These are phyloP conservation scores for Macrophya annulata DNA, from an alignment of 2,888 invertebrate genomes.

Conservation along the genomic window DNA sequence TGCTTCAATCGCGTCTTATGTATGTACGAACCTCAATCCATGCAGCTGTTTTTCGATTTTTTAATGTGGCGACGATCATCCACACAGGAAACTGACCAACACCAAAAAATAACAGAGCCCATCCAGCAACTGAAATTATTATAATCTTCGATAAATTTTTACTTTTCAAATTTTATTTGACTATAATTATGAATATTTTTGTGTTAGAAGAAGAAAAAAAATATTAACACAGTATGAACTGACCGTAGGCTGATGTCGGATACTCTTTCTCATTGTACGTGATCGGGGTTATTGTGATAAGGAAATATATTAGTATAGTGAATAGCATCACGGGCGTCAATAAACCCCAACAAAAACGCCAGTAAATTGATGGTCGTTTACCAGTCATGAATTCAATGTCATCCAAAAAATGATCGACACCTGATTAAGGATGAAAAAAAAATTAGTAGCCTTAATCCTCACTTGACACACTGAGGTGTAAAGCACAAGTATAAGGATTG, in stretches of 20 bases:
- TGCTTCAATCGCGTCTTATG: background rate
- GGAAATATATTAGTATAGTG: constrained; percentile 86
- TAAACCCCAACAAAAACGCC: constrained; percentile 90
- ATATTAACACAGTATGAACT: background rate
- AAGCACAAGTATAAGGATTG: too few species aligned
- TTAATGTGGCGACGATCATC: constrained; percentile 74
- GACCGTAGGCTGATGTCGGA: constrained; percentile 77
- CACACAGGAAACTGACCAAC: constrained; percentile 81
- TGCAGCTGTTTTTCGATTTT: constrained; percentile 65
- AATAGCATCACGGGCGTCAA: constrained; percentile 87
- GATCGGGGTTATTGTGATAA: constrained; percentile 83
- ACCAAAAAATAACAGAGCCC: constrained; percentile 80
- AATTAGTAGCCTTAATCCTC: too few species aligned
- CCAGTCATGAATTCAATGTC: constrained; percentile 92
- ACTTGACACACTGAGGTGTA: too few species aligned
- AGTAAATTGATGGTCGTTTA: constrained; percentile 86
- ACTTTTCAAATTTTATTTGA: background rate
- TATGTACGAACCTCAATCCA: constrained; percentile 64
- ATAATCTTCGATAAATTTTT: constrained; percentile 5
- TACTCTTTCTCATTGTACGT: constrained; percentile 83
- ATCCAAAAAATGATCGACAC: constrained; percentile 83
- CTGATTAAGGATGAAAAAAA: constrained; percentile 63
- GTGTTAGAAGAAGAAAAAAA: background rate
- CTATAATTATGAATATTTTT: constrained; percentile 21
- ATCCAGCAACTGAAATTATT: constrained; percentile 79